Conservation (phyloP, 2,113 vertebrate genomes). For the Alces alces region DNA sequence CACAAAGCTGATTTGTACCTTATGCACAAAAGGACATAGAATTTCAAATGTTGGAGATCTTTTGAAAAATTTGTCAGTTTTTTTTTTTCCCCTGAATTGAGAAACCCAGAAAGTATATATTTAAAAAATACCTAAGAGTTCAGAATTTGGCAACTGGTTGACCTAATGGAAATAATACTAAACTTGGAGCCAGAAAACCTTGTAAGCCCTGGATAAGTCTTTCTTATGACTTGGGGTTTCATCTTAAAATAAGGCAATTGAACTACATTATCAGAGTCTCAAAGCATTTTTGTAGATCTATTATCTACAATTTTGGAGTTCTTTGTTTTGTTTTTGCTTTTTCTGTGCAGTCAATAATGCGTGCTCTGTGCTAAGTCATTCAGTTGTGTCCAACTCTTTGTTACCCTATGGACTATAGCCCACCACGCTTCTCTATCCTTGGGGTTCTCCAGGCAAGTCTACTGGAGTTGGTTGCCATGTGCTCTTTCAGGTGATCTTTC, state of each 20-base stretch:
- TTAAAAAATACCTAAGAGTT: not conserved
- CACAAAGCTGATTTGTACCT: not conserved
- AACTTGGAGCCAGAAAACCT: not conserved
- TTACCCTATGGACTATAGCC: too few relatives aligned
- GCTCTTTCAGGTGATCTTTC: too few relatives aligned
- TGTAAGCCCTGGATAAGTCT: not conserved
- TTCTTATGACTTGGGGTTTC: not conserved
- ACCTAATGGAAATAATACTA: not conserved
- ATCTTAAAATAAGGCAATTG: not conserved
- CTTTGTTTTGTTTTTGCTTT: not conserved
- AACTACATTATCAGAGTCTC: not conserved
- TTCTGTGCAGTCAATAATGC: not conserved
- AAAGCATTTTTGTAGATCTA: not conserved
- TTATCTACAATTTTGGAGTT: not conserved
- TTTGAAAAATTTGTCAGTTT: not conserved
- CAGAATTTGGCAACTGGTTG: not conserved
- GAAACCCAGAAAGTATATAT: not conserved
- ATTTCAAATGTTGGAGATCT: not conserved
- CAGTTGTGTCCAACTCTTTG: too few relatives aligned
- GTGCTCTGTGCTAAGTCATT: too few relatives aligned
- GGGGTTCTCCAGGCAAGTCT: too few relatives aligned
- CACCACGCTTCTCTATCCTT: too few relatives aligned
- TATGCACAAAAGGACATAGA: not conserved
- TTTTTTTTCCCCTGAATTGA: not conserved
- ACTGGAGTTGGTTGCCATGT: too few relatives aligned